Conservation (phyloP, 2,113 vertebrate genomes). For the Dolichotis patagonum region DNA sequence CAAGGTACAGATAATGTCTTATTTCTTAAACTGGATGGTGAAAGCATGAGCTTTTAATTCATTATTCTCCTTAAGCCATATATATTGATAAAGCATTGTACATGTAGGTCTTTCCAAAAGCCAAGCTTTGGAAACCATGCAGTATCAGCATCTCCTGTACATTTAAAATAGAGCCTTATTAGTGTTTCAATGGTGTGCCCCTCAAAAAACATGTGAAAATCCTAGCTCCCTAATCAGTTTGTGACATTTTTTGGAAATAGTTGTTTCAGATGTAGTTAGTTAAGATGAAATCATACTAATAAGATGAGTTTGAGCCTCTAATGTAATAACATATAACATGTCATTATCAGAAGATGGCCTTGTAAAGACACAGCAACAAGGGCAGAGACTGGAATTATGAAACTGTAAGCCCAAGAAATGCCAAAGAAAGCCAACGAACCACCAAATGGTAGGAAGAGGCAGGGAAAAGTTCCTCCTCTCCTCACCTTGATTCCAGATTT, state of each 20-base stretch:
- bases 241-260: not conserved
- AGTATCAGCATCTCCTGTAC: not conserved
- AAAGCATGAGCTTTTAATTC: not conserved
- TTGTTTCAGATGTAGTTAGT: not conserved
- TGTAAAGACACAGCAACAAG: not conserved
- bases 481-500: not conserved
- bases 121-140: not conserved
- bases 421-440: not conserved
- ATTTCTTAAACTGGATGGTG: not conserved
- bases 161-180: not conserved
- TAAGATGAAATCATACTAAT: not conserved
- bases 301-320: not conserved
- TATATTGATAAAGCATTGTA: not conserved
- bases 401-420: not conserved
- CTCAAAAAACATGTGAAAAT: not conserved
- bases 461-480: not conserved
- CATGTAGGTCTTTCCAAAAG: not conserved
- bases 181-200: not conserved
- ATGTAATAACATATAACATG: not conserved
- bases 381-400: not conserved
- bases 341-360: not conserved
- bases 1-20: not conserved
- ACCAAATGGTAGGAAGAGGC: not conserved
- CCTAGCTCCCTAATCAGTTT: not conserved
- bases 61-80: conserved; percentile 18